These are phyloP conservation scores for Bombyx mori DNA, from an alignment of 1,140 invertebrate species.

Conservation along the genomic window ASM3026992v2 NC_085109.1:9448001-9448500, in stretches of 20 bases:
- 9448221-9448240: constrained; percentile 43
- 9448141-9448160: constrained; percentile 68
- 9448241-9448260: constrained; percentile 37
- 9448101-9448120: constrained; percentile 59
- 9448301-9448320: neutral
- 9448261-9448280: constrained; percentile 8
- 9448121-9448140: constrained; percentile 67
- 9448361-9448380: neutral
- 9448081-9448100: constrained; percentile 64
- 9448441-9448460: no score
- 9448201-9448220: constrained; percentile 58
- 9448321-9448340: neutral
- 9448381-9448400: neutral
- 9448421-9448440: no score
- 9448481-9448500: no score
- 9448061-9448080: constrained; percentile 67
- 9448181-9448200: constrained; percentile 45
- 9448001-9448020: constrained; percentile 40
- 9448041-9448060: constrained; percentile 68
- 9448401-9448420: no score
- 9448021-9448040: constrained; percentile 52
- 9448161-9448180: constrained; percentile 60
- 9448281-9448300: neutral
- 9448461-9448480: no score
- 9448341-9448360: neutral